A percentile compares a stretch with the other conserved stretches of the same genome.
phyloP scores from a whole-genome alignment of 2,113 vertebrate genomes.

The Marmota flaviventris region DNA sequence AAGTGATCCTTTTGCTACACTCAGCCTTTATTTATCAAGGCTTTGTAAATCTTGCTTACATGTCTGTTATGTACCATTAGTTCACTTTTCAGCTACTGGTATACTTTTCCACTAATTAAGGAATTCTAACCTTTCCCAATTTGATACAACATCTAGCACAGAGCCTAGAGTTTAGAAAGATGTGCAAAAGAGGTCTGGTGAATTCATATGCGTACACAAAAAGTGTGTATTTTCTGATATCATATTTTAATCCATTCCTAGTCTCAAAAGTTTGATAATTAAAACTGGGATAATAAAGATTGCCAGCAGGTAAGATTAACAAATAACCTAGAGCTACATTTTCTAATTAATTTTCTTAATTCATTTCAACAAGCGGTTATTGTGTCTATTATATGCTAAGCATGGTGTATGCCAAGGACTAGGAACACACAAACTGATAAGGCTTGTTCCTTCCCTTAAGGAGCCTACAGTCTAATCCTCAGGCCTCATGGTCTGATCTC shows the following conservation, averaged over 20 bases:
- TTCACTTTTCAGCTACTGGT: background rate
- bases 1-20: background rate
- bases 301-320: background rate
- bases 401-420: background rate
- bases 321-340: background rate
- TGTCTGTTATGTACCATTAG: background rate
- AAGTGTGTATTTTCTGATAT: background rate
- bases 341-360: slow-evolving; percentile 3
- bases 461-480: background rate
- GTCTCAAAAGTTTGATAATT: background rate
- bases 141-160: background rate
- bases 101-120: background rate
- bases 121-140: background rate
- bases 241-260: background rate
- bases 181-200: background rate
- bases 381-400: background rate
- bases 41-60: background rate
- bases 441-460: background rate
- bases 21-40: background rate
- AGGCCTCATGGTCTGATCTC: background rate
- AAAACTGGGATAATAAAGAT: background rate
- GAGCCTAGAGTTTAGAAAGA: background rate
- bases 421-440: background rate
- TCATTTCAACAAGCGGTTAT: background rate
- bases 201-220: background rate